Conservation (phyloP, 2,888 invertebrate genomes). For the Biston stratarius region DNA sequence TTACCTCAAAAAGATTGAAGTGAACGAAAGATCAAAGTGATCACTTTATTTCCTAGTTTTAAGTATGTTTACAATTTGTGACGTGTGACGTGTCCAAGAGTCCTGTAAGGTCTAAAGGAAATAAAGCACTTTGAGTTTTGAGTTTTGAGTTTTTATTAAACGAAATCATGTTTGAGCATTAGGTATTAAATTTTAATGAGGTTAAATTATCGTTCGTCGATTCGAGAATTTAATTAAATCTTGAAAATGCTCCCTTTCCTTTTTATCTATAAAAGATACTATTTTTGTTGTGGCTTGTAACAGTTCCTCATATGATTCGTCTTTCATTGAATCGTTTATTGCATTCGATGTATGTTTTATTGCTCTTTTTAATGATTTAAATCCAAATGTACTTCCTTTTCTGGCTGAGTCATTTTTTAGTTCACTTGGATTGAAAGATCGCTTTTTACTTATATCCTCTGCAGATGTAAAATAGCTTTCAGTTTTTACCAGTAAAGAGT, state of each 20-base stretch:
- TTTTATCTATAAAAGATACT: constrained; percentile 63
- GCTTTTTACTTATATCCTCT: constrained; percentile 26
- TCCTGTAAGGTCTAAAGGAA: no score
- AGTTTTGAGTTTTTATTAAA: no score
- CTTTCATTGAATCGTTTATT: constrained; percentile 22
- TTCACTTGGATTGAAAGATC: constrained; percentile 51
- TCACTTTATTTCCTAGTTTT: no score
- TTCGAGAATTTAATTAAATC: neutral
- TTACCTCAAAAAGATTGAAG: no score
- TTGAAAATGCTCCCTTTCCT: constrained; percentile 61
- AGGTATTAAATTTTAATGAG: neutral
- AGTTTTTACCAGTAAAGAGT: constrained; percentile 49
- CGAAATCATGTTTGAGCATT: neutral
- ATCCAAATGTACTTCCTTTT: constrained; percentile 44
- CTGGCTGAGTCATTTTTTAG: constrained; percentile 51
- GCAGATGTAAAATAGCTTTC: constrained; percentile 39
- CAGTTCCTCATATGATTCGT: constrained; percentile 46
- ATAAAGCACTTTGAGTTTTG: no score
- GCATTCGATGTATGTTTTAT: constrained; percentile 39
- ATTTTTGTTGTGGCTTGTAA: constrained; percentile 60
- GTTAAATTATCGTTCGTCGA: neutral
- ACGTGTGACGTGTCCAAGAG: no score
- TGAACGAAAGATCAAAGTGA: no score
- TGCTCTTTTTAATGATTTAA: constrained; percentile 36
- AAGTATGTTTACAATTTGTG: no score